A percentile compares a stretch with the other conserved stretches of the same genome.
Conservation (phyloP, 2,113 vertebrate genomes). For the Blennius ocellaris region DNA sequence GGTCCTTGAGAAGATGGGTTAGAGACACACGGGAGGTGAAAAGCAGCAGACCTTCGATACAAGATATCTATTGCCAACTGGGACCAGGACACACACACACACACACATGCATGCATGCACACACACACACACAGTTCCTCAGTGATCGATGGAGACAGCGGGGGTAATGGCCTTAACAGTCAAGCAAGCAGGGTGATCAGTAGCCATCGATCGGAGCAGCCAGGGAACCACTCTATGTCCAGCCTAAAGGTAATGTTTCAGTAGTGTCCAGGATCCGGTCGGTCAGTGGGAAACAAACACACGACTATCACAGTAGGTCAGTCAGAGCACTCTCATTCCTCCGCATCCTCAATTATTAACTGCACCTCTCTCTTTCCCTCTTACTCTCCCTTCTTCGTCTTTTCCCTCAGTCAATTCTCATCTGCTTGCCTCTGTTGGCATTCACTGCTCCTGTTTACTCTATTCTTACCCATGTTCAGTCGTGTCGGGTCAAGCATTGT, state of each 20-base stretch:
- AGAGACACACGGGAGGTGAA: neutral
- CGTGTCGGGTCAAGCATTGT: neutral
- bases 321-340: conserved; percentile 11
- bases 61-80: conserved; percentile 13
- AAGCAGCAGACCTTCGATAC: conserved; percentile 21
- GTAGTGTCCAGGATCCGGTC: conserved; percentile 25
- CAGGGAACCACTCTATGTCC: conserved; percentile 13
- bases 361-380: neutral
- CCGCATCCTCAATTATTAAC: conserved; percentile 24
- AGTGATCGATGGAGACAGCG: conserved; percentile 56
- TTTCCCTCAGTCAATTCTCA: conserved; percentile 12
- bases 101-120: neutral
- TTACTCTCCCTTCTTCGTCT: neutral
- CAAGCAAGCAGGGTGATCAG: conserved; percentile 50
- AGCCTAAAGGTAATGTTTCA: conserved; percentile 55
- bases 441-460: neutral
- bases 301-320: conserved; percentile 7
- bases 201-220: conserved; percentile 45
- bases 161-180: conserved; percentile 58
- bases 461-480: neutral
- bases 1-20: neutral
- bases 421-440: neutral
- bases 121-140: neutral
- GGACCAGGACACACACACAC: conserved; percentile 22
- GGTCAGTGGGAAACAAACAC: conserved; percentile 26